Conservation (phyloP, 2,888 invertebrate species). For the Hypena proboscidalis region DNA sequence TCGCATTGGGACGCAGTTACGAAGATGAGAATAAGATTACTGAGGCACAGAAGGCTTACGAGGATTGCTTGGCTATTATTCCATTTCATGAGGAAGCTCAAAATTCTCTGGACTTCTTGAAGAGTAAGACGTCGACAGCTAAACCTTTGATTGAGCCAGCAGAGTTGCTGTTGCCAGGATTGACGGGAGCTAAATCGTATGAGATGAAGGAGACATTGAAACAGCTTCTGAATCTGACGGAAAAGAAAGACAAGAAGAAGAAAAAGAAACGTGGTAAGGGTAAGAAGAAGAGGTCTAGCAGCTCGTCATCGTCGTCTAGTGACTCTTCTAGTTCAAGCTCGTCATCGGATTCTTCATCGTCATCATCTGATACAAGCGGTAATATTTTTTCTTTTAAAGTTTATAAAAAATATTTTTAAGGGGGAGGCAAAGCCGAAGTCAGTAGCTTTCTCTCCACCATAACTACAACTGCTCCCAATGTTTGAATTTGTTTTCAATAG, state of each 20-base stretch:
- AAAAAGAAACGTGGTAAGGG: conserved; percentile 88
- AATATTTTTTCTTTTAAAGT: too few species aligned
- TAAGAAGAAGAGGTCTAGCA: conserved; percentile 87
- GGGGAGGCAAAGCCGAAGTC: too few species aligned
- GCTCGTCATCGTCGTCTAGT: conserved; percentile 88
- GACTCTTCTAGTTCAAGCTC: conserved; percentile 88
- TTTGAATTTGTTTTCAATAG: too few species aligned
- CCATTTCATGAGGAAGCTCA: conserved; percentile 95
- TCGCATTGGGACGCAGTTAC: conserved; percentile 94
- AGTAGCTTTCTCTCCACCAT: too few species aligned
- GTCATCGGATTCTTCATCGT: conserved; percentile 84
- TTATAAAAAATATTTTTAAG: too few species aligned
- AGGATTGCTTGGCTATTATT: conserved; percentile 92
- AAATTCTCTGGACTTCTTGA: conserved; percentile 92
- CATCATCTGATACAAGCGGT: conserved; percentile 85
- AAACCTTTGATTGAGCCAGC: conserved; percentile 88
- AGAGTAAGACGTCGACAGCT: conserved; percentile 86
- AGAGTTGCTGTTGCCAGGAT: conserved; percentile 86
- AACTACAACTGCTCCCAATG: too few species aligned
- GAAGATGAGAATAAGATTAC: conserved; percentile 94
- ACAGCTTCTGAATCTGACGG: conserved; percentile 86
- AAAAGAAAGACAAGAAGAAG: conserved; percentile 88
- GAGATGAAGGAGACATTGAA: conserved; percentile 89
- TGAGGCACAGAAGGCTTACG: conserved; percentile 93
- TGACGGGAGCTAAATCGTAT: conserved; percentile 82